Evolutionary conservation across 2,888 invertebrate genomes (phyloP).

Genomic region (Alsophila aescularia): DNA sequence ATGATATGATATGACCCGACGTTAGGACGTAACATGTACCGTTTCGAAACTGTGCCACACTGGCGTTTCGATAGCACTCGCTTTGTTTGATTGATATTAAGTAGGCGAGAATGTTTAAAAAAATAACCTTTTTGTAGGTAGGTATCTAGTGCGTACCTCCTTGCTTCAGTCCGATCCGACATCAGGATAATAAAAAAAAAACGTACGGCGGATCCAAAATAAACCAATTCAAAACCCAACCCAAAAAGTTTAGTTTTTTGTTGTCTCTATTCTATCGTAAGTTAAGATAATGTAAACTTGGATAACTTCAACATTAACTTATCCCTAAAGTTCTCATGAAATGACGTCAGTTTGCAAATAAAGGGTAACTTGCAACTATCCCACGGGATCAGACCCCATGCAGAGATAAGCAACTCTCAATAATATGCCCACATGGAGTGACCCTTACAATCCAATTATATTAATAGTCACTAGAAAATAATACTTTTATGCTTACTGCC

Average conservation of each 20-base stretch:
- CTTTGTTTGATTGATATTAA: constrained; percentile 79
- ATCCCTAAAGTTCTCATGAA: constrained; percentile 14
- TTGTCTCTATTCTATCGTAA: too few species aligned
- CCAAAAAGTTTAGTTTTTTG: too few species aligned
- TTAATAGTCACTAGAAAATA: constrained; percentile 45
- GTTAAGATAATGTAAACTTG: too few species aligned
- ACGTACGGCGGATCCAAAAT: not conserved
- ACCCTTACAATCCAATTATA: constrained; percentile 65
- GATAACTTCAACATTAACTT: not conserved
- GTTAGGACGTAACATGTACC: constrained; percentile 63
- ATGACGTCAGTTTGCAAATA: constrained; percentile 36
- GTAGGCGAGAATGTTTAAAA: too few species aligned
- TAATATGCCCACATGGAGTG: constrained; percentile 78
- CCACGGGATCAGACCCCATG: constrained; percentile 80
- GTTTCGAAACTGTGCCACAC: constrained; percentile 67
- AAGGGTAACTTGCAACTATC: constrained; percentile 70
- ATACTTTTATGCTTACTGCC: constrained; percentile 27
- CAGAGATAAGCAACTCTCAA: constrained; percentile 70
- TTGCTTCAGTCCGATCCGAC: constrained; percentile 55
- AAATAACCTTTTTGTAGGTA: too few species aligned
- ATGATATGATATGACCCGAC: constrained; percentile 16
- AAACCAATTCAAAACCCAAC: too few species aligned
- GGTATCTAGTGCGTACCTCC: constrained; percentile 75
- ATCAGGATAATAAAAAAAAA: constrained; percentile 41
- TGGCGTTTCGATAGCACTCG: constrained; percentile 63